These are phyloP conservation scores for Onychostruthus taczanowskii DNA, from an alignment of 2,113 vertebrate species.

Conservation along the genomic window DNA sequence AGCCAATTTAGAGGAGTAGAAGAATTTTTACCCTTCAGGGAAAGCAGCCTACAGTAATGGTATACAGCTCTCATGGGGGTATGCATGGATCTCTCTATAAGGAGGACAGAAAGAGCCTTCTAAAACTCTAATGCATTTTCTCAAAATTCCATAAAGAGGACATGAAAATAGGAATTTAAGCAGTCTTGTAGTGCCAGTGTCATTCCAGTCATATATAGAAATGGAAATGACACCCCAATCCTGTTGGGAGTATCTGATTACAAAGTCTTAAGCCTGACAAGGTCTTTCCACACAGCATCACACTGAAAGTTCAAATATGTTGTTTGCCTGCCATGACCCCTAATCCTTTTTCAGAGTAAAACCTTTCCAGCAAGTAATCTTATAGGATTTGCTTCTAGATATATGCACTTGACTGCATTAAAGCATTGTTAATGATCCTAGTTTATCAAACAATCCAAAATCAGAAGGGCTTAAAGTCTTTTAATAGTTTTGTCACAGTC, in stretches of 20 bases:
- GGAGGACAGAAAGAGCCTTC: not conserved
- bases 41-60: not conserved
- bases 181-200: not conserved
- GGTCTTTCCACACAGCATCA: not conserved
- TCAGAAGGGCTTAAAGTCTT: not conserved
- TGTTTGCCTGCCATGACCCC: not conserved
- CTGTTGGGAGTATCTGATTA: not conserved
- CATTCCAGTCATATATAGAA: not conserved
- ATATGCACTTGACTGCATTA: not conserved
- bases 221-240: not conserved
- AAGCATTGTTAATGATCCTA: not conserved
- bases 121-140: not conserved
- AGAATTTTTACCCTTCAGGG: not conserved
- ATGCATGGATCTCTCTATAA: not conserved
- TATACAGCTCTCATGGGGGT: not conserved
- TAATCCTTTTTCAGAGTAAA: conserved; percentile 35
- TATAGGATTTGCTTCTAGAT: conserved; percentile 6
- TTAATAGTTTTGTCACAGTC: not conserved
- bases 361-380: conserved; percentile 34
- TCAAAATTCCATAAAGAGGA: not conserved
- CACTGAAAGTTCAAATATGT: not conserved
- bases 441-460: not conserved
- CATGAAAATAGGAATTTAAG: not conserved
- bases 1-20: not conserved
- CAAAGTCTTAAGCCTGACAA: not conserved